Evolutionary conservation across 2,113 vertebrate species (phyloP), one percentile per base, ranked within the genome.

Genomic region (Micronycteris hirsuta): DNA sequence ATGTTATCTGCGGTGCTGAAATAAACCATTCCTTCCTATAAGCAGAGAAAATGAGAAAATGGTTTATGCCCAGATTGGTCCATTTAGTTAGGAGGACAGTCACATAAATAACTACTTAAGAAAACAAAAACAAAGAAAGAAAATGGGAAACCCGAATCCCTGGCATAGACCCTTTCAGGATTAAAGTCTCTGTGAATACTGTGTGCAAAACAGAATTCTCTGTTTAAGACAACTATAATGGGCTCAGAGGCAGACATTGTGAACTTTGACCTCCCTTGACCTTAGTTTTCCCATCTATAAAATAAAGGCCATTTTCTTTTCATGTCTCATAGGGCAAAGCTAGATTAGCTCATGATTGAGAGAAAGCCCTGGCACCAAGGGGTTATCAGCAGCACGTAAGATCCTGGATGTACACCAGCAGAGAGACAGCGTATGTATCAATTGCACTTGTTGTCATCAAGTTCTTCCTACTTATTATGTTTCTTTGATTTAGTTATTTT

Each of bases 1-100:
- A 95, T 89, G 87, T 89, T 96, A 88, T 96, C 96, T 89, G 74
- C 52, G 36, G 71, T 89, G 82, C 85, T 82, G 94, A 96, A 97
- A 96, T 91, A 97, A 97, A 94, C 90, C 93, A 92, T 94, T 95
- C 54, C 82, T 89, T 95, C 91, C 84, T 96, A 56, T 93, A 89
- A 86, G 95, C 96, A 94, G 94, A 97, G 97, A 96, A 97, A 97
- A 97, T 87, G 96, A 96, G 97, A 97, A 97, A 97, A 96, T 96
- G 94, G 67, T 97, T 97, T 97, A 93, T 97, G 91, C 95, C 85
- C 95, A 54, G 82, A 94, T 96, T 94, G 96, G 95, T 93, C 86
- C 94, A 96, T 93, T 97, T 97, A 90, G 74, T 96, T 97, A 97
- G 86, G 83, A 93, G 91, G 94, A 97, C 91, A 97, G 96, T 97